A percentile compares a stretch with the other conserved stretches of the same genome.
Conservation (phyloP, 2,888 invertebrate genomes). For the Deilephila elpenor region DNA sequence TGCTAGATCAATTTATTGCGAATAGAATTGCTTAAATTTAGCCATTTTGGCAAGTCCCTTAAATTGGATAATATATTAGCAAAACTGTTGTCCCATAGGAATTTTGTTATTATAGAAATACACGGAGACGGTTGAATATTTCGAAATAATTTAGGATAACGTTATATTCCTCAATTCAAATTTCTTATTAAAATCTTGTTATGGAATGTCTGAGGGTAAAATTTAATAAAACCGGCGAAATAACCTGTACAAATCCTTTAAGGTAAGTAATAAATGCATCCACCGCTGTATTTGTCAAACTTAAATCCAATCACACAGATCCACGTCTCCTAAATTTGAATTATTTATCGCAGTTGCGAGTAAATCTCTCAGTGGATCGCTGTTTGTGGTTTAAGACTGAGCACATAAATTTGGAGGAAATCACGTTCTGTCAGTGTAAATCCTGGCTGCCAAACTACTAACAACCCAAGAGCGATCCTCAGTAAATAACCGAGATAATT, state of each 20-base stretch:
- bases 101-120: too few relatives aligned
- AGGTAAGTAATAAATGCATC: too few relatives aligned
- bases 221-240: too few relatives aligned
- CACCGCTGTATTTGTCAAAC: not conserved
- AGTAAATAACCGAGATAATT: conserved; percentile 48
- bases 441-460: conserved; percentile 42
- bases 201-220: too few relatives aligned
- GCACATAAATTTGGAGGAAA: conserved; percentile 41
- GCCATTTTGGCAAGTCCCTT: not conserved
- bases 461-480: conserved; percentile 37
- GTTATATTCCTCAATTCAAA: too few relatives aligned
- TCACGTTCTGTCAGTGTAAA: conserved; percentile 33
- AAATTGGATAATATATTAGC: too few relatives aligned
- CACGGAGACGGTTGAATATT: too few relatives aligned
- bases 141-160: too few relatives aligned
- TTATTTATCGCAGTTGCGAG: not conserved
- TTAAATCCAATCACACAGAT: not conserved
- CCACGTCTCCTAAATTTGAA: not conserved
- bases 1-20: not conserved
- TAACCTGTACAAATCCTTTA: too few relatives aligned
- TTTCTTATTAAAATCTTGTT: too few relatives aligned
- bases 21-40: not conserved
- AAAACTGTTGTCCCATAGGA: too few relatives aligned
- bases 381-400: conserved; percentile 34
- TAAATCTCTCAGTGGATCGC: conserved; percentile 3